Evolutionary conservation across 2,888 invertebrate genomes (phyloP), one percentile per base, ranked within the genome.

Genomic region (Drosophila pegasa): DNA sequence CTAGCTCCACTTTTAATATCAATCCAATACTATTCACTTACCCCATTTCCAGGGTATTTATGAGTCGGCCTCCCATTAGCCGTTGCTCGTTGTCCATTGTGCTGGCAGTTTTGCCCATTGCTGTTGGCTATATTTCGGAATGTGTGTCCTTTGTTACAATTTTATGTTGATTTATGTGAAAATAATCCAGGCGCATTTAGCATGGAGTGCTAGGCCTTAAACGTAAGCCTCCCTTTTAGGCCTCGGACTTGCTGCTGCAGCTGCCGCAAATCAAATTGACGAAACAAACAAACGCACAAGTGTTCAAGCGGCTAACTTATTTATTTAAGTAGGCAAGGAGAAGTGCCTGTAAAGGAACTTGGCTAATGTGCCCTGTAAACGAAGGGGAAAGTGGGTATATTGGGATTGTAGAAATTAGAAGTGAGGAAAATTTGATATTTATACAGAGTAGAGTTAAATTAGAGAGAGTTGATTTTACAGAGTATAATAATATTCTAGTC

Each of bases 161-260:
- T 81, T 86, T 83, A 78, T 87, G 84, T 76, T 85, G 88, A 88
- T 85, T 85, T 85, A 88, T 85, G 84, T 55, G 87, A 65, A 85
- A 60, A 80, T 85, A 85, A 85, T 85, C 88, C 84, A 35, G 60
- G 47, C 76, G 71, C 75, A 69, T 79, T 78, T 81, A 69, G 72
- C 80, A 74, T 78, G 68, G 73, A 86, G 74, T 80, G 68, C 75
- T 37, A 56, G 59, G 56, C 33, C 31, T 31, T 56, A 41, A 61
- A 47, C 52, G 20, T 54, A 60, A 57, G 68, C 47, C 40, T 27
- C 22, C 38, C 37, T 64, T 40, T 71, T 71, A 56, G 55, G 40
- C 18, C 35, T 22, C 22, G 18, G 25, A 18, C 31, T 12, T 48
- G 29, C 31, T 29, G 47, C 14, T 48, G 45, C 45, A 55, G 54